phyloP scores from a whole-genome alignment of 2,113 vertebrate genomes.

The Sarotherodon lohbergeri region DNA sequence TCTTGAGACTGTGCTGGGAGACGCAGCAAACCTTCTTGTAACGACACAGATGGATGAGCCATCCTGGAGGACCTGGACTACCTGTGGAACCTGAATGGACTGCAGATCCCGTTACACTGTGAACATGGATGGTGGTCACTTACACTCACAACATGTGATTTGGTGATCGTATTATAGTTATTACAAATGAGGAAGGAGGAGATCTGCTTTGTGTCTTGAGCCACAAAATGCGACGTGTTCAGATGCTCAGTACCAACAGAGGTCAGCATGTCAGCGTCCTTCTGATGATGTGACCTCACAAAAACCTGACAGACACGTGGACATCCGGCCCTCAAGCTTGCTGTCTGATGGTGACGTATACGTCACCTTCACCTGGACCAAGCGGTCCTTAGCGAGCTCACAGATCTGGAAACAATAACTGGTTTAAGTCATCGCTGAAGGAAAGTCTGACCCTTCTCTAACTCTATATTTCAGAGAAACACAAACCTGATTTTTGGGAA shows the following conservation, averaged over 20 bases:
- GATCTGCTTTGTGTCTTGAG: not conserved
- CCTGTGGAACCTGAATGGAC: not conserved
- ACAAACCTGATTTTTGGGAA: not conserved
- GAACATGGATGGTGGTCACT: rapidly evolving
- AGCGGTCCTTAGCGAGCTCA: not conserved
- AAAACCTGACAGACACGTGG: not conserved
- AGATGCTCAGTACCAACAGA: not conserved
- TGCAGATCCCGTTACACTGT: not conserved
- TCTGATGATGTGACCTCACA: rapidly evolving
- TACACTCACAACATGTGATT: not conserved
- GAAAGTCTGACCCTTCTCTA: rapidly evolving
- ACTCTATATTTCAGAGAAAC: not conserved
- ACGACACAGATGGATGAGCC: rapidly evolving
- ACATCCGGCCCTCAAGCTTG: not conserved
- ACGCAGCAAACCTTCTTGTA: not conserved
- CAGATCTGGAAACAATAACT: not conserved
- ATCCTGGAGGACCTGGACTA: rapidly evolving
- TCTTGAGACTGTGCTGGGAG: not conserved
- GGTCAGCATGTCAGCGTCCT: not conserved
- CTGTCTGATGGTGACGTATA: not conserved
- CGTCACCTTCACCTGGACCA: not conserved
- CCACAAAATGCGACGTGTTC: not conserved
- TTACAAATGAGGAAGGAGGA: not conserved
- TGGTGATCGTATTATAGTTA: not conserved
- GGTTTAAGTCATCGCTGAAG: not conserved